These are phyloP conservation scores for Acanthurus tractus DNA, from an alignment of 2,797 vertebrate genomes.

Conservation along the genomic window DNA sequence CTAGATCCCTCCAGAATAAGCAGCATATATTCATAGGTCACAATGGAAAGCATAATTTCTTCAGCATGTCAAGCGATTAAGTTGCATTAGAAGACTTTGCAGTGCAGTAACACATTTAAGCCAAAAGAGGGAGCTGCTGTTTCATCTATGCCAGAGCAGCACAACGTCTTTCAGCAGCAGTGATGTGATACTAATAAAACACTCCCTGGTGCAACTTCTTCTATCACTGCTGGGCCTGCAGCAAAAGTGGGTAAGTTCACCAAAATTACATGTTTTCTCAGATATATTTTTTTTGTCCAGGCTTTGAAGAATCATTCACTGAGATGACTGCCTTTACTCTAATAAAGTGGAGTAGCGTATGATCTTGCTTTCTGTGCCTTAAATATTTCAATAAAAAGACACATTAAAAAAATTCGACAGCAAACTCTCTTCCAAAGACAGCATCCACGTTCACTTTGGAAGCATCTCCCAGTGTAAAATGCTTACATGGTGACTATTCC, in stretches of 20 bases:
- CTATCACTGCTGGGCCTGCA: neutral
- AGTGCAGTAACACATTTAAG: conserved; percentile 1
- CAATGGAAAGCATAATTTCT: neutral
- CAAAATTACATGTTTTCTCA: too few species aligned
- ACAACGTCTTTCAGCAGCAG: neutral
- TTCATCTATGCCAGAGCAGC: neutral
- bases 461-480: conserved; percentile 7
- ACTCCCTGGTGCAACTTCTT: neutral
- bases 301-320: neutral
- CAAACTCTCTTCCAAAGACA: neutral
- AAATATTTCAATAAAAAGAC: neutral
- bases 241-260: too few species aligned
- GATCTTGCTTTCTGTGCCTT: neutral
- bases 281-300: neutral
- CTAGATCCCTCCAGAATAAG: neutral
- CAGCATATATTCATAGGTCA: neutral
- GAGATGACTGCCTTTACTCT: too few species aligned
- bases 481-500: conserved; percentile 6
- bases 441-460: neutral
- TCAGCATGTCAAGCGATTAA: too few species aligned
- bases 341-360: neutral
- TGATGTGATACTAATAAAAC: neutral
- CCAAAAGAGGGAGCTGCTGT: conserved; percentile 71
- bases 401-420: neutral
- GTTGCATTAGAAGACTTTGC: neutral